Evolutionary conservation across 2,888 invertebrate species (phyloP).

Genomic region (Bombyx huttoni): DNA sequence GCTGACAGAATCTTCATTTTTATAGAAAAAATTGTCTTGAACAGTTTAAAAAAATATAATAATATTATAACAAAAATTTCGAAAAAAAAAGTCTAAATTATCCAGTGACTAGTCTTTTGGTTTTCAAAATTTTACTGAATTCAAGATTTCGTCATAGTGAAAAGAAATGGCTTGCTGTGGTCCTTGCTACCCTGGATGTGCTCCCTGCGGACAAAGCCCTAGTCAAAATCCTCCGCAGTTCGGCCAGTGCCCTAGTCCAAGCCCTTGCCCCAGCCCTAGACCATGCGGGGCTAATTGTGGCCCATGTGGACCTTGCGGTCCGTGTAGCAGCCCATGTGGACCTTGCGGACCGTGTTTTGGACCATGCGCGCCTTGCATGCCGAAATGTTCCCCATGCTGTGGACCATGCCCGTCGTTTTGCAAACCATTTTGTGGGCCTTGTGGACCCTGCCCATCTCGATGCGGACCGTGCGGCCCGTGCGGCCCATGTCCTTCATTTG

Average conservation of each 20-base stretch:
- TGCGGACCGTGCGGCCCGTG: conserved; percentile 7
- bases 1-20: background rate
- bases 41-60: background rate
- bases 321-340: conserved; percentile 4
- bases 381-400: conserved; percentile 3
- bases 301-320: conserved; percentile 8
- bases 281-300: conserved; percentile 12
- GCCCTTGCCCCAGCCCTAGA: conserved; percentile 6
- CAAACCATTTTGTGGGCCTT: background rate
- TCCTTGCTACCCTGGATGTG: background rate
- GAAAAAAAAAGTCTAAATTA: background rate
- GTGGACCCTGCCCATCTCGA: conserved; percentile 1
- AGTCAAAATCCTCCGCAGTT: conserved; percentile 3
- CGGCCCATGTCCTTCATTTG: conserved; percentile 6
- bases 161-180: background rate
- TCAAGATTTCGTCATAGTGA: background rate
- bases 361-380: conserved; percentile 3
- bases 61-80: background rate
- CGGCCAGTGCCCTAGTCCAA: conserved; percentile 4
- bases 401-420: conserved; percentile 2
- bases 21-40: background rate
- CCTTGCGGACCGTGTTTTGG: conserved; percentile 6
- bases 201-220: background rate
- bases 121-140: background rate
- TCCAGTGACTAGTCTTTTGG: background rate